Evolutionary conservation across 2,113 vertebrate genomes (phyloP), one percentile per base, ranked within the genome.

Genomic region (Onychorhynchus coronatus): DNA sequence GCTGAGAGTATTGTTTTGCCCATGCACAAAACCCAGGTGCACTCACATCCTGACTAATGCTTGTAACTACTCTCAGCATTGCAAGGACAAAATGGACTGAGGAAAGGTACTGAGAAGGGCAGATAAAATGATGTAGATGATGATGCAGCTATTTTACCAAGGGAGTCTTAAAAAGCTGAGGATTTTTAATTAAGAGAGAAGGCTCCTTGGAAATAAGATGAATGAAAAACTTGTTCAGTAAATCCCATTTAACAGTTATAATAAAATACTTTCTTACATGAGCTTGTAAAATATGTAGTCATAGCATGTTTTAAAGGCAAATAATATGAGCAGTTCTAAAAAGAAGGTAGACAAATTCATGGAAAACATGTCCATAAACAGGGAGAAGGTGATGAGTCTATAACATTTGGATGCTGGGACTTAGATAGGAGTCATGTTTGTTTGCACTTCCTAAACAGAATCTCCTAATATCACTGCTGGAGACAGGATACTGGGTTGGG

Each of bases 251-350:
- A 80, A 62, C 50, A 77, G n/a, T 47, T 28, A 46, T 3, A 76
- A 61, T 63, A 30, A 39, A 71, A 33, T 67, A 11, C 6, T 93
- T 79, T 59, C 56, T 37, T 85, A 59, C 33, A 55, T 30, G n/a
- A 70, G 49, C 28, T 41, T 66, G 22, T 61, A n/a, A 61, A 52
- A 53, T 70, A n/a, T 18, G 13, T 65, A 58, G 62, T 88, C 67
- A 80, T 33, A 66, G 72, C 21, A 83, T 18, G 25, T 94, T 88
- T 92, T 84, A 86, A 85, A 93, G 46, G 50, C 59, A 94, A 94
- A 70, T 3, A 61, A 15, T 30, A 62, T 41, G 11, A 93, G 25
- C 33, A 49, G 53, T 61, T 83, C 44, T 39, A 88, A 68, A 94
- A 83, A 24, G 37, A 71, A 24, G 5, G 20, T 11, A 83, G 58